phyloP scores from a whole-genome alignment of 2,888 invertebrate species.

The Hypselothyrea guttata region DNA sequence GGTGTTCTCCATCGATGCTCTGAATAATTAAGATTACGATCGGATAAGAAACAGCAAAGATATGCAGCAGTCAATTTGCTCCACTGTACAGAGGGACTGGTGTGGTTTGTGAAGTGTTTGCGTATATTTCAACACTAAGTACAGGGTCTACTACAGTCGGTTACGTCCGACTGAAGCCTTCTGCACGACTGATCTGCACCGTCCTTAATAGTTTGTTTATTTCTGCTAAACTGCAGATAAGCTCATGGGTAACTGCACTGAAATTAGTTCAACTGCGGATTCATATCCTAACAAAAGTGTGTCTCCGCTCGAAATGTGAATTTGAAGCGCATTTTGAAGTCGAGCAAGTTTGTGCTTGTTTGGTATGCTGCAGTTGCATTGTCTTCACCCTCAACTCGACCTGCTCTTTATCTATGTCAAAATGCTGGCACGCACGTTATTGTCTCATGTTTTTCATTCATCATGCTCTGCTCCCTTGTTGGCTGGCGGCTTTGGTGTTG shows the following conservation, averaged over 20 bases:
- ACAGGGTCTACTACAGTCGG: no score
- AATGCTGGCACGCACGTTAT: constrained; percentile 54
- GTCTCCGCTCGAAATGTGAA: background rate
- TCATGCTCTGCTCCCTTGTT: constrained; percentile 17
- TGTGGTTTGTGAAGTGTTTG: no score
- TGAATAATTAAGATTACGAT: no score
- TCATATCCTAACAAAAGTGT: constrained; percentile 9
- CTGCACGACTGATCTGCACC: no score
- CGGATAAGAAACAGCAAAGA: no score
- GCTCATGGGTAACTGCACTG: constrained; percentile 35
- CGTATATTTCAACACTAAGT: no score
- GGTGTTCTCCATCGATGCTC: no score
- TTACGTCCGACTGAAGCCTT: constrained; percentile 13
- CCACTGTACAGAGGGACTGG: no score
- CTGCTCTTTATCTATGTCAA: constrained; percentile 67
- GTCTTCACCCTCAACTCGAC: constrained; percentile 42
- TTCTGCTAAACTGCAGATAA: constrained; percentile 49
- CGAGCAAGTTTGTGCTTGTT: constrained; percentile 16
- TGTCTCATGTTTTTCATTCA: constrained; percentile 24
- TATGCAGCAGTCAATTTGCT: no score
- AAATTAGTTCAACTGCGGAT: constrained; percentile 48
- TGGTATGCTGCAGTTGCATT: constrained; percentile 48
- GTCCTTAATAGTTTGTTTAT: no score
- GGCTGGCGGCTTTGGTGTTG: constrained; percentile 40
- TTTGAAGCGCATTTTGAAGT: background rate